Conservation (phyloP, 1,140 invertebrate genomes). For the Drosophila kanapiae region DNA sequence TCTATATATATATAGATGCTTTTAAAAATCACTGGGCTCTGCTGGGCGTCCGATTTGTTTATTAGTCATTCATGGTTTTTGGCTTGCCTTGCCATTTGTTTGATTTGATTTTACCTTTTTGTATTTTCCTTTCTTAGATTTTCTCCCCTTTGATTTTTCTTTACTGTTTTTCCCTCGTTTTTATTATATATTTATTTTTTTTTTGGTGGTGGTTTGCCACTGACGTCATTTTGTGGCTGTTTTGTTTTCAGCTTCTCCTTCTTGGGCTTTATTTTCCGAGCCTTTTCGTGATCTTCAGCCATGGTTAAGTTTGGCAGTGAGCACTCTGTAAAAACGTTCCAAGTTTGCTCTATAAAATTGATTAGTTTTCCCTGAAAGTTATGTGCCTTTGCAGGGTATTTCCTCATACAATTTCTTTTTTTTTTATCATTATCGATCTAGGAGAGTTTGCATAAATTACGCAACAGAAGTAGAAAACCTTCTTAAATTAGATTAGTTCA, state of each 20-base stretch:
- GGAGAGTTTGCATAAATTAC: background rate
- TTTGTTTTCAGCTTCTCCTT: constrained; percentile 16
- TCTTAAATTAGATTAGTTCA: background rate
- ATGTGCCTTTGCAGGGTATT: background rate
- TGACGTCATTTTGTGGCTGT: constrained; percentile 32
- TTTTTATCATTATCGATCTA: background rate
- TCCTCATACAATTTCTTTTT: background rate
- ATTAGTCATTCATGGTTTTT: constrained; percentile 42
- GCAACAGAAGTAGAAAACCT: background rate
- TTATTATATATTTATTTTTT: background rate
- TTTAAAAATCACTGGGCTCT: constrained; percentile 17
- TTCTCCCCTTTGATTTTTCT: constrained; percentile 13
- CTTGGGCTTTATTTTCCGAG: constrained; percentile 20
- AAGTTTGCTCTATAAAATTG: background rate
- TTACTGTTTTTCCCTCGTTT: constrained; percentile 7
- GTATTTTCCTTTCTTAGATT: constrained; percentile 3
- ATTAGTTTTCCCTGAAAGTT: too few species aligned
- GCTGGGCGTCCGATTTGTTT: constrained; percentile 40
- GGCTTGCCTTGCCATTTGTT: constrained; percentile 19
- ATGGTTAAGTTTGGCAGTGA: constrained; percentile 25
- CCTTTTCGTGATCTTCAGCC: constrained; percentile 28
- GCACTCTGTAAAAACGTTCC: background rate
- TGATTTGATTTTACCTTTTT: constrained; percentile 24
- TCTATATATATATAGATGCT: background rate
- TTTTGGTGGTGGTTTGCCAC: constrained; percentile 29